Evolutionary conservation across 2,888 invertebrate species (phyloP), one percentile per base, ranked within the genome.

Genomic region (Microctonus brassicae): DNA sequence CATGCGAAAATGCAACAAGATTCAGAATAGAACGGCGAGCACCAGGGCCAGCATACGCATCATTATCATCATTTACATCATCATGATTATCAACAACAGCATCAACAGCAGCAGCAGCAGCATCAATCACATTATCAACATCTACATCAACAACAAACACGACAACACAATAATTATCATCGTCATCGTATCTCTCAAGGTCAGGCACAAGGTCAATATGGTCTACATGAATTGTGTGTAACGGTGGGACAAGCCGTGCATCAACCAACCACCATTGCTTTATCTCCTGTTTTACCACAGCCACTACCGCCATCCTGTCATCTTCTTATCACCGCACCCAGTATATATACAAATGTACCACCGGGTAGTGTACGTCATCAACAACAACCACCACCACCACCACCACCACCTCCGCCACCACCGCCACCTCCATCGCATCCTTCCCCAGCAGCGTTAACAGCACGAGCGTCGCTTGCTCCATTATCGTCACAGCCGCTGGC

Each of bases 1-100:
- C 87, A 87, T 82, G 83, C 70, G 20, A 87, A 87, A 86, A 87
- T 87, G 87, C 87, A 87, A 84, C 87, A 87, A 76, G 87, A 87
- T 79, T 83, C 86, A 78, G 87, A 87, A 87, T 87, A 87, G 87
- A 87, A 87, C 86, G 86, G 84, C 84, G 87, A 87, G 86, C 85
- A 83, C 85, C 86, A 86, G 87, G 87, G 87, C 82, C 86, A 84
- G 69, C 72, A 71, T 33, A 53, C 53, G 83, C 84, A 85, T 83
- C 83, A 83, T 80, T 83, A 86, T 80, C 84, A 84, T 80, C 84
- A 83, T 78, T 80, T 78, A 78, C 81, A 82, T 81, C 83, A 70
- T 77, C 79, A 70, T 79, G 80, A 79, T 74, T 80, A 77, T 74
- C 79, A 74, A 76, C 80, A 74, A 55, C 74, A 62, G 26, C 67